These are phyloP conservation scores for Condylura cristata DNA, from an alignment of 2,113 vertebrate species.

Conservation along the genomic window DNA sequence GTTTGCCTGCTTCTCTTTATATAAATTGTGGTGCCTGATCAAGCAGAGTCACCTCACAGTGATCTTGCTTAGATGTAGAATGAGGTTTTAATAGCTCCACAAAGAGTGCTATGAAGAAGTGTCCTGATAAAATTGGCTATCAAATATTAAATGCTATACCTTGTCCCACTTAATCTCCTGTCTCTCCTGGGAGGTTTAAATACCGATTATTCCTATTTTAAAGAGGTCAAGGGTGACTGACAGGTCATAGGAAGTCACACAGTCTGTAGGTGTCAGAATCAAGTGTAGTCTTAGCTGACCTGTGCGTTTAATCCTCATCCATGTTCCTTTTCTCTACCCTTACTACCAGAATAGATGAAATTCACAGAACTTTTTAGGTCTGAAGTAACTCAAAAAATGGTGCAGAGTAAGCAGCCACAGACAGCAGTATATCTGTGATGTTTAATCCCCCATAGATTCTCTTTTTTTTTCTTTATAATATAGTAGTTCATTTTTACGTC, in stretches of 20 bases:
- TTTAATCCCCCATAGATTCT: not conserved
- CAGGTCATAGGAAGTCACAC: not conserved
- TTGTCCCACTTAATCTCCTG: not conserved
- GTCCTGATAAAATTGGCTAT: not conserved
- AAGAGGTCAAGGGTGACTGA: not conserved
- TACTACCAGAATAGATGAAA: not conserved
- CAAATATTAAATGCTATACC: not conserved
- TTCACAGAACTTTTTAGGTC: not conserved
- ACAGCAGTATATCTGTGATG: accelerated
- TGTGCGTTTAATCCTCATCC: not conserved
- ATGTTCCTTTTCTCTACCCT: not conserved
- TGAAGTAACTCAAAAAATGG: not conserved
- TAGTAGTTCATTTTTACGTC: no score
- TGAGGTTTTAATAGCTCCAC: not conserved
- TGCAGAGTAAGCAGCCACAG: not conserved
- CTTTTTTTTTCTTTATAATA: no score
- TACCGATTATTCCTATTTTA: not conserved
- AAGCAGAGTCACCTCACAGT: not conserved
- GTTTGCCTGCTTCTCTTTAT: not conserved
- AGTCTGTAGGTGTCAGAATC: not conserved
- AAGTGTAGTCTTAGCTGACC: not conserved
- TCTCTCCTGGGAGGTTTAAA: not conserved
- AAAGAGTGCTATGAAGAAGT: not conserved
- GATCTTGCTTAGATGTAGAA: not conserved
- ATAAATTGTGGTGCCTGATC: not conserved